Evolutionary conservation across 2,113 vertebrate species (phyloP).

Genomic region (Harpagus bidentatus): DNA sequence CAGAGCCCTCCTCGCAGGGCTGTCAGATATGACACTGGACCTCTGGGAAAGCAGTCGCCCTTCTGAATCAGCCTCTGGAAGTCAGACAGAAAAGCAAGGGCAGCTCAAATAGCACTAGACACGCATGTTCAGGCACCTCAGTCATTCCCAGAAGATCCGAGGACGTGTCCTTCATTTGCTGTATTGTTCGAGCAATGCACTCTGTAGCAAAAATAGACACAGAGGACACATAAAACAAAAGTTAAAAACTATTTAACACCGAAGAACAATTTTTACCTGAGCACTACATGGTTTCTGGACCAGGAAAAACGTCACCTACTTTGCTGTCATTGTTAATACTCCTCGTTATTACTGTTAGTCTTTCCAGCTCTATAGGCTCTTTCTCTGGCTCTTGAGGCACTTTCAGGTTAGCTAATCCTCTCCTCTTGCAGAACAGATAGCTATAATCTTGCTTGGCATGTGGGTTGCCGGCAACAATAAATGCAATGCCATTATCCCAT

Average conservation of each 20-base stretch:
- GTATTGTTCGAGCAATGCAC: background rate
- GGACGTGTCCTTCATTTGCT: constrained; percentile 2
- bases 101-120: background rate
- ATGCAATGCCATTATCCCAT: background rate
- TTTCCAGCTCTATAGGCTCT: background rate
- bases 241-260: background rate
- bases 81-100: background rate
- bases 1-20: background rate
- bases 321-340: background rate
- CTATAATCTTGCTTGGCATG: background rate
- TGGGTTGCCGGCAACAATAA: background rate
- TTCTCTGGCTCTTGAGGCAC: background rate
- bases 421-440: background rate
- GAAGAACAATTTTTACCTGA: background rate
- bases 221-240: background rate
- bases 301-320: background rate
- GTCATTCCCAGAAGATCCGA: background rate
- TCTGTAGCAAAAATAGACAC: constrained; percentile 7
- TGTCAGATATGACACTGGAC: background rate
- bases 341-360: background rate
- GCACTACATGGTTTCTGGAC: background rate
- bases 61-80: background rate
- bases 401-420: background rate
- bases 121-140: background rate
- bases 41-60: background rate